These are phyloP conservation scores for Nasonia giraulti DNA, from an alignment of 1,140 invertebrate genomes.

Conservation along the genomic window DNA sequence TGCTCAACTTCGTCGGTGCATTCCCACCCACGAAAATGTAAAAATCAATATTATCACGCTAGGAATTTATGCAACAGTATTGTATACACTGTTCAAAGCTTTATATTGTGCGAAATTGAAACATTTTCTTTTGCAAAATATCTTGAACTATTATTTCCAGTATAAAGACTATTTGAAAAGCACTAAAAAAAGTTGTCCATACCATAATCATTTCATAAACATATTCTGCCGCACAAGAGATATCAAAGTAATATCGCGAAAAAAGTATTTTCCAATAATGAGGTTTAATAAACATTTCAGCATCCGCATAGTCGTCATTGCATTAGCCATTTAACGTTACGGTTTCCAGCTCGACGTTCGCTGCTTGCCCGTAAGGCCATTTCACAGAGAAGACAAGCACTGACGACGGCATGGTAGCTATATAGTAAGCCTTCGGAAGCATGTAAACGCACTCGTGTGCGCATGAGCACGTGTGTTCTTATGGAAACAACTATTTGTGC, in stretches of 20 bases:
- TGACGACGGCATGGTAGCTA: not conserved
- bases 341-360: conserved; percentile 30
- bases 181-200: too few species aligned
- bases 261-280: not conserved
- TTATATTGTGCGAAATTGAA: not conserved
- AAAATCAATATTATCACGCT: conserved; percentile 36
- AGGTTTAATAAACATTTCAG: not conserved
- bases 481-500: not conserved
- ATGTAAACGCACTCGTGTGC: too few species aligned
- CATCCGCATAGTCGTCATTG: not conserved
- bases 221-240: too few species aligned
- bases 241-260: too few species aligned
- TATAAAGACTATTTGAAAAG: too few species aligned
- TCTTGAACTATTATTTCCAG: not conserved
- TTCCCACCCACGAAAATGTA: conserved; percentile 31
- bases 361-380: conserved; percentile 6
- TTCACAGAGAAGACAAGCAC: not conserved
- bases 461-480: too few species aligned
- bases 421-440: too few species aligned
- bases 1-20: conserved; percentile 25
- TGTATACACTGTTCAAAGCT: not conserved
- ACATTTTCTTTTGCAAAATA: not conserved
- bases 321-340: conserved; percentile 39
- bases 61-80: not conserved
- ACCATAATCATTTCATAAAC: not conserved